Evolutionary conservation across 1,140 invertebrate species (phyloP).

Genomic region (Paramacrobiotus metropolitanus): DNA sequence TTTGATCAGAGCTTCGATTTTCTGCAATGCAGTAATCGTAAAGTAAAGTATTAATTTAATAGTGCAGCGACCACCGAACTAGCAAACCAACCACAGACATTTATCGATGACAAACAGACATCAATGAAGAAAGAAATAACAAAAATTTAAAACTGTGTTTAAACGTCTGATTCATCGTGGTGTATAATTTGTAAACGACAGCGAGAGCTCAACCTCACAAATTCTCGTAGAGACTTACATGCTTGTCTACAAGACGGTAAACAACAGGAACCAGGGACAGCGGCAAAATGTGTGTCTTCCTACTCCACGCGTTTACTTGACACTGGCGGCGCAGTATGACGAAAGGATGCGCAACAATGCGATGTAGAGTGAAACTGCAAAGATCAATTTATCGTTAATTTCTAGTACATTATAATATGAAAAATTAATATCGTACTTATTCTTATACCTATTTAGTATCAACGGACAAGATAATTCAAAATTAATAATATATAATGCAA

Average conservation of each 20-base stretch:
- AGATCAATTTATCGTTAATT: no score
- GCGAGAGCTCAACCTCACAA: neutral
- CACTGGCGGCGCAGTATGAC: neutral
- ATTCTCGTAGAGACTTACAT: neutral
- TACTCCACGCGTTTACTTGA: constrained; percentile 3
- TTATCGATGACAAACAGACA: neutral
- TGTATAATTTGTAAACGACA: neutral
- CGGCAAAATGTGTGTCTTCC: neutral
- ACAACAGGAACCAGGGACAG: neutral
- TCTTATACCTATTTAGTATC: no score
- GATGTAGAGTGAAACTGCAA: neutral
- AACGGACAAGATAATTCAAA: no score
- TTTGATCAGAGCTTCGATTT: neutral
- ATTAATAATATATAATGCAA: no score
- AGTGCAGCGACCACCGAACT: no score
- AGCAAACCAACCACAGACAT: no score
- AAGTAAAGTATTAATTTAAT: no score
- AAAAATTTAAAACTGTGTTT: neutral
- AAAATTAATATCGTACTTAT: no score
- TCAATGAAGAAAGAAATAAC: neutral
- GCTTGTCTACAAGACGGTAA: neutral
- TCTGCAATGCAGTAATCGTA: constrained; percentile 1
- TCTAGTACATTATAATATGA: no score
- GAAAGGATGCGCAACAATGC: neutral
- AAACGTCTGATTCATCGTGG: neutral